Evolutionary conservation across 2,888 invertebrate genomes (phyloP).

Genomic region (Caenorhabditis sp.): DNA sequence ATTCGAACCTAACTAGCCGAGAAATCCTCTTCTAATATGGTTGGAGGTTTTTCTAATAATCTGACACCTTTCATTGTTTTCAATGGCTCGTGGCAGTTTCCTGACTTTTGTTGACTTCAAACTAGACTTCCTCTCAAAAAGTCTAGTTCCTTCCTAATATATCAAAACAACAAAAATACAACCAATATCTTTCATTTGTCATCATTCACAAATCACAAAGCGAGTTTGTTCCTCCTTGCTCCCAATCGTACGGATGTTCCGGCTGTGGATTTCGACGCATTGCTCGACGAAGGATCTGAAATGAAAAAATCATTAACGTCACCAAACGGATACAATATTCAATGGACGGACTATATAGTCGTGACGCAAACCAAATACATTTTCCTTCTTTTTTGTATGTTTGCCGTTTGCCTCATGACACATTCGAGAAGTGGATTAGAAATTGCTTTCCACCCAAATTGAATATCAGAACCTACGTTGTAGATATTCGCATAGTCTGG

Average conservation of each 20-base stretch:
- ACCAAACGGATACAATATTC: not conserved
- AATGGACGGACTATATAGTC: not conserved
- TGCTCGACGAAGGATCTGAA: conserved; percentile 59
- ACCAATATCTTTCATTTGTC: too few relatives aligned
- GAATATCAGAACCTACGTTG: conserved; percentile 26
- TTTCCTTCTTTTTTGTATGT: conserved; percentile 4
- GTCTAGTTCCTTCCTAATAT: too few relatives aligned
- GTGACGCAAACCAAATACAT: conserved; percentile 38
- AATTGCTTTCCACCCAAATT: too few relatives aligned
- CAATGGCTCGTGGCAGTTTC: too few relatives aligned
- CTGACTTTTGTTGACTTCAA: too few relatives aligned
- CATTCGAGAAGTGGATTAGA: not conserved
- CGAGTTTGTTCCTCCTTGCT: conserved; percentile 46
- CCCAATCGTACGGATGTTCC: conserved; percentile 66
- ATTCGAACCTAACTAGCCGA: too few relatives aligned
- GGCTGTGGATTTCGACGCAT: conserved; percentile 49
- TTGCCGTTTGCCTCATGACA: not conserved
- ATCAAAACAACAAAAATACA: too few relatives aligned
- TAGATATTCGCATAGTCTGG: conserved; percentile 52
- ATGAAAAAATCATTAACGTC: conserved; percentile 12
- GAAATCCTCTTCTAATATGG: too few relatives aligned
- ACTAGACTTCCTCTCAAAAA: too few relatives aligned
- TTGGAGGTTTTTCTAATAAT: too few relatives aligned
- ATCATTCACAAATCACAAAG: conserved; percentile 51
- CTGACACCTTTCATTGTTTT: too few relatives aligned